phyloP scores from a whole-genome alignment of 2,888 invertebrate species.

The Rhagonycha fulva region DNA sequence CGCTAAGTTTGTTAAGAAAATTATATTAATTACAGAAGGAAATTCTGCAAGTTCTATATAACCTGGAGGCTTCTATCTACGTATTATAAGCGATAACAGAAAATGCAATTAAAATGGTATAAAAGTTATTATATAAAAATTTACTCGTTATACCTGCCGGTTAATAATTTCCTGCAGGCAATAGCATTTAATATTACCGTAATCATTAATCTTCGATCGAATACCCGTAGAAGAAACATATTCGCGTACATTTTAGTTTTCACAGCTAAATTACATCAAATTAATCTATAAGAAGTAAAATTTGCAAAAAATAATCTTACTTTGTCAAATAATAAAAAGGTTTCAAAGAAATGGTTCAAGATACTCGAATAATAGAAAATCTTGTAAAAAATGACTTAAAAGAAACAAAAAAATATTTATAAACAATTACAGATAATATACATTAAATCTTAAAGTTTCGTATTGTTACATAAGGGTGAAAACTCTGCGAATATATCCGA shows the following conservation, averaged over 20 bases:
- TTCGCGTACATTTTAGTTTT: neutral
- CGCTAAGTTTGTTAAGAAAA: neutral
- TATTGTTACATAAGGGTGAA: constrained; percentile 26
- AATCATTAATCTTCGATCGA: neutral
- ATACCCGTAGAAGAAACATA: neutral
- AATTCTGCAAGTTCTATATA: neutral
- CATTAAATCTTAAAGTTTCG: constrained; percentile 23
- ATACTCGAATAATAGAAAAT: neutral
- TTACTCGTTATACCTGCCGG: neutral
- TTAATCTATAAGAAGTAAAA: neutral
- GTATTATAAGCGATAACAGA: neutral
- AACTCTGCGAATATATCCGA: constrained; percentile 29
- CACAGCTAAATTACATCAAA: neutral
- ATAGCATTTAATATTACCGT: neutral
- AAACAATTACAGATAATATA: constrained; percentile 1
- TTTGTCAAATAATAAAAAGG: neutral
- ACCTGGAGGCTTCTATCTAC: neutral
- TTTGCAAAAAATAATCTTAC: neutral
- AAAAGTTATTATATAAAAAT: neutral
- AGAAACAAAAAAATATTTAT: neutral
- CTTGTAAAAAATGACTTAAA: neutral
- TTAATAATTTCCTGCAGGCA: neutral
- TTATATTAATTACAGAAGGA: neutral
- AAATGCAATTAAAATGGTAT: neutral
- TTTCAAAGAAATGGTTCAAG: neutral